Evolutionary conservation across 2,888 invertebrate species (phyloP).

Genomic region (Volucella inflata): DNA sequence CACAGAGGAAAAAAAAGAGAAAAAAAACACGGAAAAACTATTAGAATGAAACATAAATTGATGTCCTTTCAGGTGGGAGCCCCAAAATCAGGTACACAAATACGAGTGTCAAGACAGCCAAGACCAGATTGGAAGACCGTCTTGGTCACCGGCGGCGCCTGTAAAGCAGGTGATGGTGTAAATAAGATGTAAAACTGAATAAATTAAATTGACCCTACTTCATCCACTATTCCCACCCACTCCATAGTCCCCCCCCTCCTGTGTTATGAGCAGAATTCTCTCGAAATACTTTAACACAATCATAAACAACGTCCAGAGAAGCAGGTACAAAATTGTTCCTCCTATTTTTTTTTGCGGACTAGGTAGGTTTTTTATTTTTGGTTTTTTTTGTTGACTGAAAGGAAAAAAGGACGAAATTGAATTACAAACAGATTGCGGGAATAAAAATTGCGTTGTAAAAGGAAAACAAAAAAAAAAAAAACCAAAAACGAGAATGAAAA

Average conservation of each 20-base stretch:
- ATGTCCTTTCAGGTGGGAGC: conserved; percentile 52
- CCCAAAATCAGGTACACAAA: too few species aligned
- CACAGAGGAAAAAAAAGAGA: not conserved
- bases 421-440: conserved; percentile 67
- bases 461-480: conserved; percentile 11
- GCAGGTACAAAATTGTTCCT: conserved; percentile 25
- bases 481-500: not conserved
- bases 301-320: conserved; percentile 47
- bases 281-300: conserved; percentile 59
- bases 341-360: not conserved
- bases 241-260: not conserved
- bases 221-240: conserved; percentile 1
- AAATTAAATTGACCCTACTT: conserved; percentile 53
- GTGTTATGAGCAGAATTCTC: not conserved
- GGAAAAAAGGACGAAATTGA: conserved; percentile 43
- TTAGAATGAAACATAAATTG: conserved; percentile 47
- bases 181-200: conserved; percentile 67
- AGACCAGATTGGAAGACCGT: conserved; percentile 24
- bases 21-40: conserved; percentile 5
- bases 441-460: conserved; percentile 57
- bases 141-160: conserved; percentile 12
- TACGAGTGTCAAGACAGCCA: too few species aligned
- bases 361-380: conserved; percentile 31
- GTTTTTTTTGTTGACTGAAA: conserved; percentile 3
- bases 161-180: conserved; percentile 44